Conservation (phyloP, 2,888 invertebrate species). For the Phlogophora meticulosa region DNA sequence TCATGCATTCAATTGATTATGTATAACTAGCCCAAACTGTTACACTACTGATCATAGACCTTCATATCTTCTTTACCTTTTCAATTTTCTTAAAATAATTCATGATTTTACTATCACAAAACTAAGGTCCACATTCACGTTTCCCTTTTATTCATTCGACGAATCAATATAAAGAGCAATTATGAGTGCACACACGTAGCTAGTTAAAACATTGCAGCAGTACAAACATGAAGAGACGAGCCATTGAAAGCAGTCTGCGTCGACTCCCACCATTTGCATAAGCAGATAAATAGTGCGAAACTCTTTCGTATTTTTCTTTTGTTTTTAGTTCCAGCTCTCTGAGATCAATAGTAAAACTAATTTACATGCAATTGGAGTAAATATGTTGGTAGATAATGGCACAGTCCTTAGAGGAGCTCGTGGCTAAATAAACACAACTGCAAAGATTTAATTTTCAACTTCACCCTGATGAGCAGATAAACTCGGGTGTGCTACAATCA, state of each 20-base stretch:
- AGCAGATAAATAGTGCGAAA: constrained; percentile 31
- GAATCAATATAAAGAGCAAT: constrained; percentile 32
- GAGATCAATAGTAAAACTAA: constrained; percentile 12
- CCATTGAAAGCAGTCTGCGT: constrained; percentile 16
- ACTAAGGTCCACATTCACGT: background rate
- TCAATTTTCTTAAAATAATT: no score
- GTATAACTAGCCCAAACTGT: no score
- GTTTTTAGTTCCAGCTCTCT: background rate
- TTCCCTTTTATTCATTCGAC: background rate
- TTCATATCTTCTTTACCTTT: no score
- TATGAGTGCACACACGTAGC: constrained; percentile 22
- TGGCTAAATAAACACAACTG: no score
- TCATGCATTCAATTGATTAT: no score
- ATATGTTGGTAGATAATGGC: no score
- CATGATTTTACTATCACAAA: no score
- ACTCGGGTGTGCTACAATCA: no score
- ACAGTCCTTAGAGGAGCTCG: no score
- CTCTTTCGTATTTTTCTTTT: constrained; percentile 28
- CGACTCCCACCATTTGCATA: constrained; percentile 45
- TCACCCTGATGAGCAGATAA: no score
- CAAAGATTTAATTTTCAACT: no score
- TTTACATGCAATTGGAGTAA: constrained; percentile 1
- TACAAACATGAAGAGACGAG: constrained; percentile 9
- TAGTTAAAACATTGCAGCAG: constrained; percentile 15
- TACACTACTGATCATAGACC: no score